Evolutionary conservation across 1,140 invertebrate species (phyloP), one percentile per base, ranked within the genome.

Genomic region (Drosophila miranda): DNA sequence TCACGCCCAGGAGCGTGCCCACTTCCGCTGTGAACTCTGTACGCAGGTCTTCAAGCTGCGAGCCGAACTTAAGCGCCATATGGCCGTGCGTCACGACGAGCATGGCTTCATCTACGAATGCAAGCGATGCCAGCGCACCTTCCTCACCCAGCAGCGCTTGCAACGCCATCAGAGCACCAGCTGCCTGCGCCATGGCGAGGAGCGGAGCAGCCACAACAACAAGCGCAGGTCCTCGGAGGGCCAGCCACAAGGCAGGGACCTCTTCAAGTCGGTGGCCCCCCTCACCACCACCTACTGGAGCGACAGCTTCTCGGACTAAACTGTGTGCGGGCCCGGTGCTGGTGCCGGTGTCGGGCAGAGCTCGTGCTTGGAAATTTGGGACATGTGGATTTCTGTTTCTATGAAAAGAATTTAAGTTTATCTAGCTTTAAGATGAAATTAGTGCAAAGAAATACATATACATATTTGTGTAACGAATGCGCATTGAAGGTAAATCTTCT

Each of bases 251-350:
- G 90, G 90, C 3, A 51, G 86, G 6, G 91, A 92, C 74, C 72
- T 92, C 11, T 92, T 92, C 64, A 92, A 92, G 58, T 86, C 90
- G 8, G 91, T 92, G 13, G 91, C 91, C 7, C 91, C 91, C 1
- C 60, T 90, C 1, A 92, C 91, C 3, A 92, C 91, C 38, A 92
- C 91, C 11, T 92, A 92, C 53, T 92, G 91, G 91, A 91, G 91
- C 61, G 91, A 92, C 60, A 92, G 91, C 43, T 92, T 92, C 62
- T 92, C 91, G 6, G 91, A 92, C 58, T 92, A 91, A 66, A n/a
- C 30, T 30, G 8, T 26, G 34, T 34, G 4, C n/a, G 34, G 4
- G 23, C 23, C 11, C 13, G 13, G 41, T 34, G 38, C 14, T 53
- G 26, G 28, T 23, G 34, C 11, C 19, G 9, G 30, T 42, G 38